phyloP scores from a whole-genome alignment of 2,797 vertebrate genomes.

The Sus cebifrons region DNA sequence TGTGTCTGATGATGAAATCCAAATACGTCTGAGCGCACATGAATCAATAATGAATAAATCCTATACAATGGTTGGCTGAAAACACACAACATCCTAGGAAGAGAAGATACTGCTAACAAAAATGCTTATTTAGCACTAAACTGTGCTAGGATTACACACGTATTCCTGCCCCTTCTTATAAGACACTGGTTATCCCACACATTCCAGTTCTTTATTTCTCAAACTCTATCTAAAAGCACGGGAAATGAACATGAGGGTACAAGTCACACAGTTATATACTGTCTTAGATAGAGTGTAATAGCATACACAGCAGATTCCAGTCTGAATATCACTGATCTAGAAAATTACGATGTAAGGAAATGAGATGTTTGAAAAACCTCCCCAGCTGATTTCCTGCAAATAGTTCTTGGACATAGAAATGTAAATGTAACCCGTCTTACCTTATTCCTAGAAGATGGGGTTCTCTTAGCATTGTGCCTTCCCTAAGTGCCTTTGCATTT shows the following conservation, averaged over 20 bases:
- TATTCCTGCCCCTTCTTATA: conserved; percentile 1
- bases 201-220: not conserved
- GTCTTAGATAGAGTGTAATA: not conserved
- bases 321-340: not conserved
- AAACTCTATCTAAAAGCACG: not conserved
- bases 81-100: not conserved
- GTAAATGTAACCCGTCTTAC: not conserved
- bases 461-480: not conserved
- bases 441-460: conserved; percentile 12
- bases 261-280: not conserved
- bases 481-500: not conserved
- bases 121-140: not conserved
- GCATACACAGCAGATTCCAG: not conserved
- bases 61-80: not conserved
- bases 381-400: not conserved
- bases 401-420: not conserved
- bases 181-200: not conserved
- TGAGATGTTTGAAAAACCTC: not conserved
- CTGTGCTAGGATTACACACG: not conserved
- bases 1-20: not conserved
- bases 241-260: not conserved
- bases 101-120: not conserved
- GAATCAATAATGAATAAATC: not conserved
- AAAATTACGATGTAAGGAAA: not conserved
- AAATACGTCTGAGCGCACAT: not conserved